phyloP scores from a whole-genome alignment of 2,888 invertebrate genomes.

The Phlogophora meticulosa region DNA sequence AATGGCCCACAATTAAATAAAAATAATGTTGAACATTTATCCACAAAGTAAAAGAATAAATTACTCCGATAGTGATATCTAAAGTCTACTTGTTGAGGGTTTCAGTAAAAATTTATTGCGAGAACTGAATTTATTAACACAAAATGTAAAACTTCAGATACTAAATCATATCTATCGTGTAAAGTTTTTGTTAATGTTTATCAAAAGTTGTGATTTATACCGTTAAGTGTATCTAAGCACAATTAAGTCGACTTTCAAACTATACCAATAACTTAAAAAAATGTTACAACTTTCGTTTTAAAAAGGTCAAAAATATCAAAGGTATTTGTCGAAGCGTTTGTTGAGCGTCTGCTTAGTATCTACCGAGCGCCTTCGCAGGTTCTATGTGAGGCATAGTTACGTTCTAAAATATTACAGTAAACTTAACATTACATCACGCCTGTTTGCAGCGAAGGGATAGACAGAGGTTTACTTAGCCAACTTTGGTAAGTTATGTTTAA shows the following conservation, averaged over 20 bases:
- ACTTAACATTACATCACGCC: too few species aligned
- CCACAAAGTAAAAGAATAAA: slow-evolving; percentile 47
- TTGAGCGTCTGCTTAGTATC: too few species aligned
- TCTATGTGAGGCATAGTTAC: too few species aligned
- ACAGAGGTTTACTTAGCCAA: too few species aligned
- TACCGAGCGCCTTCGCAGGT: too few species aligned
- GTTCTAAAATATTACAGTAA: too few species aligned
- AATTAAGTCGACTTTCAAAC: slow-evolving; percentile 3
- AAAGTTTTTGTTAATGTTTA: slow-evolving; percentile 37
- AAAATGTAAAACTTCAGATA: slow-evolving; percentile 24
- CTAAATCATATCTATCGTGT: slow-evolving; percentile 37
- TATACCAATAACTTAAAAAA: not conserved
- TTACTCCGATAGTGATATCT: slow-evolving; percentile 37
- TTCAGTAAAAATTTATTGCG: slow-evolving; percentile 33
- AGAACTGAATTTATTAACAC: slow-evolving; percentile 44
- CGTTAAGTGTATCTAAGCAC: slow-evolving; percentile 5
- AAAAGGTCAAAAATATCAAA: too few species aligned
- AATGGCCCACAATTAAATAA: not conserved
- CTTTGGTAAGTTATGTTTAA: too few species aligned
- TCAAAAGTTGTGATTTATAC: slow-evolving; percentile 14
- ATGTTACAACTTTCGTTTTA: not conserved
- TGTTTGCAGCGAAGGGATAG: too few species aligned
- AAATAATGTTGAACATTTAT: slow-evolving; percentile 11
- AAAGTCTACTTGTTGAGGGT: slow-evolving; percentile 19
- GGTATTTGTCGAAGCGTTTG: too few species aligned